Base-by-base conservation (phyloP, 2,113 vertebrate species). In the Vulpes lagopus region DNA sequence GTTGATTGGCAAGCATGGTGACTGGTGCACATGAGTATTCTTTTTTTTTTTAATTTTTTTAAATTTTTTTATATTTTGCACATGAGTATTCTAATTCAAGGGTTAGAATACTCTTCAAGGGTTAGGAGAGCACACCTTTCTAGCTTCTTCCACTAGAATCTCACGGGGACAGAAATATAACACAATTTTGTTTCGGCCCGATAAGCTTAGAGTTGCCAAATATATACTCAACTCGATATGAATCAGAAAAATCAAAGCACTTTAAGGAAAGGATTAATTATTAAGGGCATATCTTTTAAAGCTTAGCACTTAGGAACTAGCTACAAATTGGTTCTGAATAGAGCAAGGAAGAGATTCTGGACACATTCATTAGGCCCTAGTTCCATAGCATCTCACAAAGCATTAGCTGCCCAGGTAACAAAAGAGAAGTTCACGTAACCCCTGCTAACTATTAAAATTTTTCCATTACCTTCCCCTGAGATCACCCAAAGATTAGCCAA, bases 221-320 rank as follows among this genome's bases (percentile, higher is more conserved):
- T 83, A 94, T 78, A 96, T 74, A 89, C 93, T 97, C 94, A 71
- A 88, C 43, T 86, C 65, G 81, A 81, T 78, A 17, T 67, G 85
- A 88, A 94, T 83, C 92, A 82, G 71, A 92, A 97, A 93, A 82
- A 89, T 62, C 95, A 83, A 96, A 98, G 84, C 78, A 94, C 91
- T 97, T 97, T 76, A 92, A 96, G 92, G 85, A 82, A 94, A 89
- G 23, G 88, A 97, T 98, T 88, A 98, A 98, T 98, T 98, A 97
- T 98, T 98, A 96, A 98, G 60, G 80, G 27, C 55, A 4, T 53
- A 51, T 95, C 96, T 94, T 22, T 89, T 89, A 84, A 73, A 91
- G 91, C 91, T 94, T 88, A 96, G 90, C 97, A 96, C 97, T 96
- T 65, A 96, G 84, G 74, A 91, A 80, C 57, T 8, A 19, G 43